Base-by-base conservation (phyloP, 2,888 invertebrate species). In the Sphecodes monilicornis region DNA sequence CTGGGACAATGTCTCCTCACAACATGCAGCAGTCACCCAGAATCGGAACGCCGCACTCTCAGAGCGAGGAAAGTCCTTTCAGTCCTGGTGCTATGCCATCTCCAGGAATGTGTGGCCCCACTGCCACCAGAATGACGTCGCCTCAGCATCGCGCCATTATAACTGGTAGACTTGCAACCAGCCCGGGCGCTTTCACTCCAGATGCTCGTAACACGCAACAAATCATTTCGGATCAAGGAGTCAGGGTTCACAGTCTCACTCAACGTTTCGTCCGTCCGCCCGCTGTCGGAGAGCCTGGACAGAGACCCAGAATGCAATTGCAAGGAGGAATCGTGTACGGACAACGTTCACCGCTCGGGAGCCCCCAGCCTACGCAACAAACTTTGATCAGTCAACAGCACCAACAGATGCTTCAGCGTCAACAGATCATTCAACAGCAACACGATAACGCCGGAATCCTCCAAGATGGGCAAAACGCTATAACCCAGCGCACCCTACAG, bases 31-130 rank as follows among this genome's bases (percentile, higher is more conserved):
- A 93, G 43, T 96, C 96, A 1, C 96, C 96, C 6, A 94, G 96
- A 77, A 96, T 96, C 74, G 96, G 96, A 10, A 96, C 96, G 13
- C 96, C 96, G 0, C 96, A 96, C 90, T 96, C 96, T 0, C 96
- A 96, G 93, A 95, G 95, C 78, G 96, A 96, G 80, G 96, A 96
- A 77, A 96, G 96, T 91, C 96, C 96, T 0, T 96, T 96, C 87
- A 96, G 95, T 91, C 96, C 96, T 0, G 96, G 96, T 5, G 93
- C 95, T 11, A 95, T 95, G 91, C 95, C 96, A 1, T 95, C 95
- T 0, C 96, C 95, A 70, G 94, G 94, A 1, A 92, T 95, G 16
- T 94, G 93, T 72, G 93, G 91, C 0, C 95, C 96, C 0, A 95
- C 95, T 1, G 95, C 95, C 13, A 95, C 95, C 26, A 93, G 96